Base-by-base conservation (phyloP, 2,113 vertebrate genomes). In the Heliornis fulica region DNA sequence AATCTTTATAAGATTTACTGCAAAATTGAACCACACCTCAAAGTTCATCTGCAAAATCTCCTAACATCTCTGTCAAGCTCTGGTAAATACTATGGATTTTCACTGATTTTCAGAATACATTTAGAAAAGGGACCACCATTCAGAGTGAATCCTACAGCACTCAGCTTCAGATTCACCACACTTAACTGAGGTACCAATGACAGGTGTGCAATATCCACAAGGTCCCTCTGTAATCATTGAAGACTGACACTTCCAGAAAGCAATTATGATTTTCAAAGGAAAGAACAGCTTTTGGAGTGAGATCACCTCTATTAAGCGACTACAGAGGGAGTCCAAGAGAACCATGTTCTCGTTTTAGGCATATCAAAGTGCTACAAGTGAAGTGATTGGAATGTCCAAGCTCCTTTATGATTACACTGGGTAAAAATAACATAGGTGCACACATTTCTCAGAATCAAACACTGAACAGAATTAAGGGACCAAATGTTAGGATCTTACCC, bases 271-370 rank as follows among this genome's bases (percentile, higher is more conserved):
- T 72, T 70, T 66, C 38, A 74, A 26, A 45, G 25, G 15, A 83
- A 83, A 11, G 1, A 81, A 87, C 31, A 38, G 29, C 7, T 81
- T 87, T 66, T 59, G 19, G 54, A 86, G 29, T 5, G 8, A 61
- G 60, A 10, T 50, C 36, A 57, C 17, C 40, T 83, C 40, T 45
- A 57, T 13, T n/a, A 59, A 82, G 54, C 29, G 41, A 65, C n/a
- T 51, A 61, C 29, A 75, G 43, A 64, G 3, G 32, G 22, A 64
- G 34, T 4, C 29, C 50, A 57, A 80, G 48, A 75, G 53, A 83
- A 54, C 23, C 74, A 40, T 0, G 0, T 34, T 46, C 40, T 61
- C 63, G 41, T 7, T 18, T 51, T 16, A 53, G 38, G 32, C 5
- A 15, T 13, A 15, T 36, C 36, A 0, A 1, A 77, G 28, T 7